Evolutionary conservation across 1,140 invertebrate species (phyloP), one percentile per base, ranked within the genome.

Genomic region (Aphis craccivora): DNA sequence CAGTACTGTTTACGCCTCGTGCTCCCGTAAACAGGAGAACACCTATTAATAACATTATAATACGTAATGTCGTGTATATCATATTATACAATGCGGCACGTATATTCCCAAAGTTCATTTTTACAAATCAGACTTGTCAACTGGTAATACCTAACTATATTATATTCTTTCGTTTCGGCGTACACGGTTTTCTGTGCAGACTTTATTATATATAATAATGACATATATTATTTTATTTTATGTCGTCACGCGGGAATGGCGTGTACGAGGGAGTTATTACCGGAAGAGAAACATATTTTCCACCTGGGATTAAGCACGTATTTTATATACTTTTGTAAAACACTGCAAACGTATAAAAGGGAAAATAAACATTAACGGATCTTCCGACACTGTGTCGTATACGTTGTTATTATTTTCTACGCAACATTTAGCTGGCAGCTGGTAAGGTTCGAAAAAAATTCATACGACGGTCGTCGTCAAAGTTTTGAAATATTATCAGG

Each of bases 241-340:
- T 76, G 60, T 76, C 60, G n/a, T 35, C 60, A 76, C 55, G 55
- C 55, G 55, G 23, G 55, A 51, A 51, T 22, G 81, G 35, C 22
- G 40, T 30, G 37, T 43, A 43, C 83, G 83, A 45, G 83, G 25
- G 40, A 76, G 83, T 86, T 86, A 86, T 86, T 30, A 86, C 83
- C 83, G 37, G 40, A 25, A 86, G 83, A 86, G 45, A 86, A 86
- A 86, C 40, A 30, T 40, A 43, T 86, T 86, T 86, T 86, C 83
- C 83, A 86, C 40, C 83, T 86, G 23, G 37, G 83, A 86, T 86
- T 86, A 86, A 86, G 40, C 83, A 45, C 40, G 22, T 86, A 86
- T 23, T 35, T 23, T 83, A 83, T 83, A 22, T 83, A 45, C 25
- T 30, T 45, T 30, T n/a, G 43, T 45, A 30, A 48, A n/a, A 87